These are phyloP conservation scores for Ooceraea biroi DNA, from an alignment of 1,140 invertebrate genomes.

Conservation along the genomic window DNA sequence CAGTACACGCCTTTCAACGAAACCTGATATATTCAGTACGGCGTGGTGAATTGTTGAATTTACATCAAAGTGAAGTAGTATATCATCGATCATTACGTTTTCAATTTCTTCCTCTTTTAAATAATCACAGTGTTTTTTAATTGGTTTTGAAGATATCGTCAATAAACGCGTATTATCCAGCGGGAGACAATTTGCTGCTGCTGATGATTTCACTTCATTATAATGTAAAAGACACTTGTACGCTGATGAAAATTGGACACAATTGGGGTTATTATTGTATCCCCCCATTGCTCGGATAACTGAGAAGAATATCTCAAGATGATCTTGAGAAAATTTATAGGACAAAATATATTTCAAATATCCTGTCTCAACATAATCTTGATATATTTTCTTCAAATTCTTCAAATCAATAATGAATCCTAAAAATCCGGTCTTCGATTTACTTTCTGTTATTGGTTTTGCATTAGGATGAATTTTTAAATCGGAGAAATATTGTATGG, in stretches of 20 bases:
- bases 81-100: background rate
- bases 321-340: constrained; percentile 26
- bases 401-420: too few relatives aligned
- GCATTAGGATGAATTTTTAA: too few relatives aligned
- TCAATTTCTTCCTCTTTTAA: too few relatives aligned
- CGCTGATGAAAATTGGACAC: background rate
- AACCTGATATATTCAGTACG: background rate
- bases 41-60: background rate
- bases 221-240: constrained; percentile 5
- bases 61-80: background rate
- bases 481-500: background rate
- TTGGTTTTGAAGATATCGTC: background rate
- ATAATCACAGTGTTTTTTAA: background rate
- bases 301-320: too few relatives aligned
- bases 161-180: background rate
- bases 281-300: background rate
- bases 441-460: too few relatives aligned
- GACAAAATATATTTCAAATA: background rate
- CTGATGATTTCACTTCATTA: background rate
- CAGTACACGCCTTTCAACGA: background rate
- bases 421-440: too few relatives aligned
- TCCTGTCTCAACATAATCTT: background rate
- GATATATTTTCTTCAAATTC: too few relatives aligned
- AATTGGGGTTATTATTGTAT: constrained; percentile 16
- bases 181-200: background rate